These are phyloP conservation scores for Poicephalus gulielmi DNA, from an alignment of 2,113 vertebrate genomes.

Conservation along the genomic window DNA sequence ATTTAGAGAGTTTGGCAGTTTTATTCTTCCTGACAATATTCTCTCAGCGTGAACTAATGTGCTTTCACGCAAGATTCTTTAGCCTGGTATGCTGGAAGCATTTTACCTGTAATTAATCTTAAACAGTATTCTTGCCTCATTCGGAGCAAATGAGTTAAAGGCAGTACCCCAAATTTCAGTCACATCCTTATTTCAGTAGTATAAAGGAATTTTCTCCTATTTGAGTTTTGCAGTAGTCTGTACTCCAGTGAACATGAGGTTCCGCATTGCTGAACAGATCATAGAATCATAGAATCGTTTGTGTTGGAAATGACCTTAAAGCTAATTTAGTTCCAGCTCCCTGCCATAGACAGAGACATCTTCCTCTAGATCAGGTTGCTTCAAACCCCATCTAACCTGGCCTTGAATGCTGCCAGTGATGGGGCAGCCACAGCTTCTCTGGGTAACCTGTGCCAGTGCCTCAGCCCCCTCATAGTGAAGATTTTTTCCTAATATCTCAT, in stretches of 20 bases:
- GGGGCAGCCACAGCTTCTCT: not conserved
- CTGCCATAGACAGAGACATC: not conserved
- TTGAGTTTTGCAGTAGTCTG: not conserved
- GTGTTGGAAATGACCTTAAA: not conserved
- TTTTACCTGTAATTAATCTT: not conserved
- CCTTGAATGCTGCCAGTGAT: not conserved
- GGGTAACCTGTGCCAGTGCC: not conserved
- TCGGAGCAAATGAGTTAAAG: not conserved
- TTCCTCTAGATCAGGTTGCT: not conserved
- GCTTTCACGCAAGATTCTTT: not conserved
- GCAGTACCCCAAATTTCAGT: not conserved
- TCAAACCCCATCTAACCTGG: not conserved
- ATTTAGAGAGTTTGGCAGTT: not conserved
- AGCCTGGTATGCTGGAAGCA: not conserved
- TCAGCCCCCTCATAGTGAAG: not conserved
- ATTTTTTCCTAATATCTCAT: not conserved
- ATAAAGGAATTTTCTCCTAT: not conserved
- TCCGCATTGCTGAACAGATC: not conserved
- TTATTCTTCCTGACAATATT: not conserved
- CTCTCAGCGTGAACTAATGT: not conserved
- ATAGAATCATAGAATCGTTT: not conserved
- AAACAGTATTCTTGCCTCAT: not conserved
- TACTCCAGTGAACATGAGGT: not conserved
- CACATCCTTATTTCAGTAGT: not conserved
- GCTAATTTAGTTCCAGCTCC: not conserved